These are phyloP conservation scores for Oscheius sp. DNA, from an alignment of 2,888 invertebrate genomes.

Conservation along the genomic window DNA sequence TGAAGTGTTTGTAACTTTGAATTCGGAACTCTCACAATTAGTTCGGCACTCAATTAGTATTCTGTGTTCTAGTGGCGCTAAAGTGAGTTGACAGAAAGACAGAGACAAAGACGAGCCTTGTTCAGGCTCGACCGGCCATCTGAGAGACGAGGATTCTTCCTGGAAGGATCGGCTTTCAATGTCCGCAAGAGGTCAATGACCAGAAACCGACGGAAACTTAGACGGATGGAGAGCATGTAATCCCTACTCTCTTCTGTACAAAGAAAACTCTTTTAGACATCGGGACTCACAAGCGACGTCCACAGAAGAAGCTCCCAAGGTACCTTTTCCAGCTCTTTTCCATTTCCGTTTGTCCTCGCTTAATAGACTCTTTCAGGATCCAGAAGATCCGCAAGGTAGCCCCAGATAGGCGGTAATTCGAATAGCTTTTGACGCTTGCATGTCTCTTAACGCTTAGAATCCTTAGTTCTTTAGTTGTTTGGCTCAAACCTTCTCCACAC, in stretches of 20 bases:
- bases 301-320: conserved; percentile 44
- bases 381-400: conserved; percentile 7
- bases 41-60: no score
- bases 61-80: no score
- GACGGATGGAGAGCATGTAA: conserved; percentile 28
- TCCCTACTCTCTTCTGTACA: not conserved
- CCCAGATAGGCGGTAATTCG: conserved; percentile 2
- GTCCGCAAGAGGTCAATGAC: conserved; percentile 21
- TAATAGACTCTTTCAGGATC: conserved; percentile 25
- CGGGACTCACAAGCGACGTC: conserved; percentile 42
- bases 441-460: conserved; percentile 7
- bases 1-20: no score
- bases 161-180: conserved; percentile 16
- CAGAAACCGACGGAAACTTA: conserved; percentile 11
- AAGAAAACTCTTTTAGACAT: conserved; percentile 28
- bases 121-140: conserved; percentile 53
- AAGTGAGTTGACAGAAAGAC: not conserved
- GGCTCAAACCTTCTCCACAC: not conserved
- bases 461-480: conserved; percentile 26
- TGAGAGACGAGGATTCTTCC: conserved; percentile 39
- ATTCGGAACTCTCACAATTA: no score
- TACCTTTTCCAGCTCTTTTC: not conserved
- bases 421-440: conserved; percentile 10
- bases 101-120: not conserved
- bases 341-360: not conserved